phyloP scores from a whole-genome alignment of 92 coral and sea anemone genomes.

The Parazoanthus atlanticus region DNA sequence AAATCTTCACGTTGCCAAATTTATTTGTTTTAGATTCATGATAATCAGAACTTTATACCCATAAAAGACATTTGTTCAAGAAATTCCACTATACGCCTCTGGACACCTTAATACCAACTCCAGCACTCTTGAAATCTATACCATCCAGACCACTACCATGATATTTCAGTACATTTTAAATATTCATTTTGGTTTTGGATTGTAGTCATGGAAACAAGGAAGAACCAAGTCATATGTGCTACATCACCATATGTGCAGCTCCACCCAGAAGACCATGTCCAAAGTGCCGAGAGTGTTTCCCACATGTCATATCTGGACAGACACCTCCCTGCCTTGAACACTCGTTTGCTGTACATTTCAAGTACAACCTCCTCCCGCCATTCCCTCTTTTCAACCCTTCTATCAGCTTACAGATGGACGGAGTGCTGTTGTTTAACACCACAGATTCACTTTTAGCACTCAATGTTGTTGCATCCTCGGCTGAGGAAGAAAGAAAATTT shows the following conservation, averaged over 20 bases:
- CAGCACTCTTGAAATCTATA: no score
- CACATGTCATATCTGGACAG: conserved; percentile 7
- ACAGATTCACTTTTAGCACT: conserved; percentile 84
- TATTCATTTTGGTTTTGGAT: neutral
- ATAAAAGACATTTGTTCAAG: no score
- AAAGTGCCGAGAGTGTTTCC: conserved; percentile 34
- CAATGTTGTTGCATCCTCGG: conserved; percentile 42
- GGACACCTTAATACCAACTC: no score
- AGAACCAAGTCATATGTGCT: conserved; percentile 73
- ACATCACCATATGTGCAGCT: conserved; percentile 79
- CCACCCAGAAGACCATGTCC: conserved; percentile 67
- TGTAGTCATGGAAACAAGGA: conserved; percentile 36
- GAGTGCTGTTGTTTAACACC: conserved; percentile 73
- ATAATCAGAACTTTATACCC: no score
- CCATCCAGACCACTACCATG: no score
- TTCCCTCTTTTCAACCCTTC: conserved; percentile 82
- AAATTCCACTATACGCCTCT: no score
- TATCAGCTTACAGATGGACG: conserved; percentile 66
- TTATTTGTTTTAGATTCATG: no score
- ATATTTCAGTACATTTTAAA: neutral
- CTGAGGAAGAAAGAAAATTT: neutral
- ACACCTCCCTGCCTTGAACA: conserved; percentile 59
- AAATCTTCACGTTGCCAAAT: no score
- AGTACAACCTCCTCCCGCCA: conserved; percentile 81
- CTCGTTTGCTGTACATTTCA: conserved; percentile 73